These are phyloP conservation scores for Acrocephalus arundinaceus DNA, from an alignment of 2,113 vertebrate genomes.

Conservation along the genomic window DNA sequence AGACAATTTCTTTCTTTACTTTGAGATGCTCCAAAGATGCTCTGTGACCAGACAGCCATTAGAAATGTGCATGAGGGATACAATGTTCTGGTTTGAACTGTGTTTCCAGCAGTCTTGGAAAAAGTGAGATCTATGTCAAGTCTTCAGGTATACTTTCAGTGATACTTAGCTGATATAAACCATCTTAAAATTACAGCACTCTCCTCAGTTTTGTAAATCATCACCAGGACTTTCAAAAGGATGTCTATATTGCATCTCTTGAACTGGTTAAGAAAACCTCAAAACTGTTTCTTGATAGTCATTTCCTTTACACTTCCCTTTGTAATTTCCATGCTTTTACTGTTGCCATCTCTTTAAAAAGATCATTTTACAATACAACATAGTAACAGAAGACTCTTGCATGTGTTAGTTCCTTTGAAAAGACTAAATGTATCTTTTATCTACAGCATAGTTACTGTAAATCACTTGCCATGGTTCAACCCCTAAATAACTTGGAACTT, in stretches of 20 bases:
- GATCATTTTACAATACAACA: background rate
- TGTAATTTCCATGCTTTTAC: background rate
- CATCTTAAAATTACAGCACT: background rate
- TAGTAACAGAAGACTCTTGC: background rate
- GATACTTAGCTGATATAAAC: background rate
- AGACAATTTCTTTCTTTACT: background rate
- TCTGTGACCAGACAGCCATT: background rate
- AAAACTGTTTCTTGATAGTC: background rate
- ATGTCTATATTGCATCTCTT: background rate
- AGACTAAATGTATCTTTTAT: background rate
- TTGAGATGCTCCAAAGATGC: background rate
- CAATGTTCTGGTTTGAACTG: background rate
- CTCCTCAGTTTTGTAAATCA: background rate
- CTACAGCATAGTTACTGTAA: background rate
- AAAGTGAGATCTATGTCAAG: background rate
- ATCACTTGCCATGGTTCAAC: background rate
- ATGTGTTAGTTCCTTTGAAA: background rate
- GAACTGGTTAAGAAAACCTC: background rate
- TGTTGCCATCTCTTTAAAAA: background rate
- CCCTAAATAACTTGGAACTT: background rate
- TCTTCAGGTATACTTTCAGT: background rate
- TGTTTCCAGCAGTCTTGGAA: background rate
- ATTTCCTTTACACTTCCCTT: background rate
- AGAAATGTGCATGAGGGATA: background rate
- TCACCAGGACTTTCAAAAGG: background rate